These are phyloP conservation scores for Porites lutea DNA, from an alignment of 64 coral and sea anemone species.

Conservation along the genomic window DNA sequence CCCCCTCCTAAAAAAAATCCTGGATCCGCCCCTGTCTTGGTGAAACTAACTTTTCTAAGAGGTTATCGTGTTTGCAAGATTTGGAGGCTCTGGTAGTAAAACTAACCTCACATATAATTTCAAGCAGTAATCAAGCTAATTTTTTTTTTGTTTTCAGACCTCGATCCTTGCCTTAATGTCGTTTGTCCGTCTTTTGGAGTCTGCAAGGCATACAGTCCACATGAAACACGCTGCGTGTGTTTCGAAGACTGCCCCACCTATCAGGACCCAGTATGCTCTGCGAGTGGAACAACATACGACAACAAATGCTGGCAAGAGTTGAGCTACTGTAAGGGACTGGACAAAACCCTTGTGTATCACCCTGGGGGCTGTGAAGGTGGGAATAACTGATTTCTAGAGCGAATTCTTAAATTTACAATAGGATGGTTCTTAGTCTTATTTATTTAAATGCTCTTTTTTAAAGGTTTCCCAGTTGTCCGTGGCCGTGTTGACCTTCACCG, in stretches of 20 bases:
- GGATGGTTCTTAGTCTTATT: background rate
- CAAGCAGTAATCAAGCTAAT: too few relatives aligned
- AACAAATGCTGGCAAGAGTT: slow-evolving; percentile 38
- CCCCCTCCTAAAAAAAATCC: too few relatives aligned
- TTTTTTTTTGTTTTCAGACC: background rate
- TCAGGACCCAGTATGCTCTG: slow-evolving; percentile 35
- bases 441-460: background rate
- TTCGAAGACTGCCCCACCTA: slow-evolving; percentile 30
- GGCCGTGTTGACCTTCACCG: slow-evolving; percentile 27
- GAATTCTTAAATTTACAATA: too few relatives aligned
- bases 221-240: slow-evolving; percentile 31
- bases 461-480: slow-evolving; percentile 36
- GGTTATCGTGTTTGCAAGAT: too few relatives aligned
- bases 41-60: too few relatives aligned
- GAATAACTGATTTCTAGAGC: too few relatives aligned
- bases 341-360: slow-evolving; percentile 25
- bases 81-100: too few relatives aligned
- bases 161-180: slow-evolving; percentile 40
- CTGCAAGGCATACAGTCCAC: slow-evolving; percentile 14
- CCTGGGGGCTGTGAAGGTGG: slow-evolving; percentile 34
- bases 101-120: too few relatives aligned
- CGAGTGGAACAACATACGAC: slow-evolving; percentile 32
- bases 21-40: too few relatives aligned
- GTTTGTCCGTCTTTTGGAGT: slow-evolving; percentile 32
- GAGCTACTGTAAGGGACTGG: slow-evolving; percentile 8